These are phyloP conservation scores for Lepidurus couesii DNA, from an alignment of 1,140 invertebrate genomes.

Conservation along the genomic window DNA sequence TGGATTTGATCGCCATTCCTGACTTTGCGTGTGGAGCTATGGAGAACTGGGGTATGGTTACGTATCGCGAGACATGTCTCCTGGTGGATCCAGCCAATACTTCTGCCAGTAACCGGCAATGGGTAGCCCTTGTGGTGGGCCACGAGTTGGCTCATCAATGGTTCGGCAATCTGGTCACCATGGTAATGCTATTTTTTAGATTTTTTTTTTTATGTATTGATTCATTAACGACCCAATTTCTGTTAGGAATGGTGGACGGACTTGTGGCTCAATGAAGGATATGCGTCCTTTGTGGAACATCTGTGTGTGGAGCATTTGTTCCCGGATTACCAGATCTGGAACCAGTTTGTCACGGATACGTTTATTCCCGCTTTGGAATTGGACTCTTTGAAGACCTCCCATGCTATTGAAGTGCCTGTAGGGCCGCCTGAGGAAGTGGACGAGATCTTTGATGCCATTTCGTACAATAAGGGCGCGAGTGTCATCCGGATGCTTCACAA, in stretches of 20 bases:
- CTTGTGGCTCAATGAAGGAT: conserved; percentile 87
- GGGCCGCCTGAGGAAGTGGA: conserved; percentile 85
- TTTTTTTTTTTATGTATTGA: conserved; percentile 20
- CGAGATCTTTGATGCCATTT: conserved; percentile 93
- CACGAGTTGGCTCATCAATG: conserved; percentile 86
- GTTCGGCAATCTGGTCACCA: conserved; percentile 86
- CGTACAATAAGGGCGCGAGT: conserved; percentile 88
- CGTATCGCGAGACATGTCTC: conserved; percentile 74
- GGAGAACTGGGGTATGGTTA: conserved; percentile 92
- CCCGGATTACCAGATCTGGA: conserved; percentile 89
- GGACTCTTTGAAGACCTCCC: conserved; percentile 82
- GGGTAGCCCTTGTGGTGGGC: conserved; percentile 77
- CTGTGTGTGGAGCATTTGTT: conserved; percentile 80
- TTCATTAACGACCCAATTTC: conserved; percentile 38
- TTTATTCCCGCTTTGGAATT: conserved; percentile 75
- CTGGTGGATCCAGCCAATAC: conserved; percentile 78
- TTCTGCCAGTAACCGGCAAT: conserved; percentile 73
- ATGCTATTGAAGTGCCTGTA: conserved; percentile 85
- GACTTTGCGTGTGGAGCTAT: conserved; percentile 88
- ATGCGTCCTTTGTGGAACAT: conserved; percentile 66
- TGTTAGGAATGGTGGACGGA: conserved; percentile 55
- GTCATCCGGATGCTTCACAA: conserved; percentile 94
- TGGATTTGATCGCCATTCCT: conserved; percentile 90
- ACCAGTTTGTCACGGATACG: conserved; percentile 79
- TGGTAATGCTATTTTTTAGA: conserved; percentile 61